Percentiles rank a stretch among this genome's conserved stretches.
Conservation (phyloP, 2,797 vertebrate species). For the Nannoperca australis region DNA sequence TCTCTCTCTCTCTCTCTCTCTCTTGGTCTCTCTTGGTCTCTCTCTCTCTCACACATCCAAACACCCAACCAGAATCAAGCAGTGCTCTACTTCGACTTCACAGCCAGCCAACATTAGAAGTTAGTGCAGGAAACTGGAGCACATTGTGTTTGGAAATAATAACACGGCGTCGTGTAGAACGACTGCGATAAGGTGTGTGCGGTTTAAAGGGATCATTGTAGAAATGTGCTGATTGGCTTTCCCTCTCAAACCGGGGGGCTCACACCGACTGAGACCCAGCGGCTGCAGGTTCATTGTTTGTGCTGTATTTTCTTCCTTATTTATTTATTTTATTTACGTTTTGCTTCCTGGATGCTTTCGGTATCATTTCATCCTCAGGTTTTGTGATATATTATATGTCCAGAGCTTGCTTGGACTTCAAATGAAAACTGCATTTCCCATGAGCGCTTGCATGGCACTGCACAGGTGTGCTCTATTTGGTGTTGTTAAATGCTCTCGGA, state of each 20-base stretch:
- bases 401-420: neutral
- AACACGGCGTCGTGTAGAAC: neutral
- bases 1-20: too few relatives aligned
- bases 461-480: neutral
- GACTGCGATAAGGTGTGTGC: neutral
- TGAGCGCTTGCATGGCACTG: neutral
- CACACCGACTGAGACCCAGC: neutral
- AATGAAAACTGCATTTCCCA: conserved; percentile 30
- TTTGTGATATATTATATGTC: neutral
- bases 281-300: neutral
- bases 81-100: neutral
- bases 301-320: neutral
- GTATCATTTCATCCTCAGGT: neutral
- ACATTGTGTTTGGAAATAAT: conserved; percentile 9
- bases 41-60: conserved; percentile 1
- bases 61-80: neutral
- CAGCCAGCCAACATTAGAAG: conserved; percentile 1
- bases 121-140: neutral
- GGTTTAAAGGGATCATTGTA: neutral
- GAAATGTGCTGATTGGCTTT: neutral
- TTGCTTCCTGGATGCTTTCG: neutral
- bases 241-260: neutral
- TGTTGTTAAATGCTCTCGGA: neutral
- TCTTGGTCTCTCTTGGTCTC: neutral
- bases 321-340: too few relatives aligned